Evolutionary conservation across 2,888 invertebrate genomes (phyloP), one percentile per base, ranked within the genome.

Genomic region (Eilema depressum): DNA sequence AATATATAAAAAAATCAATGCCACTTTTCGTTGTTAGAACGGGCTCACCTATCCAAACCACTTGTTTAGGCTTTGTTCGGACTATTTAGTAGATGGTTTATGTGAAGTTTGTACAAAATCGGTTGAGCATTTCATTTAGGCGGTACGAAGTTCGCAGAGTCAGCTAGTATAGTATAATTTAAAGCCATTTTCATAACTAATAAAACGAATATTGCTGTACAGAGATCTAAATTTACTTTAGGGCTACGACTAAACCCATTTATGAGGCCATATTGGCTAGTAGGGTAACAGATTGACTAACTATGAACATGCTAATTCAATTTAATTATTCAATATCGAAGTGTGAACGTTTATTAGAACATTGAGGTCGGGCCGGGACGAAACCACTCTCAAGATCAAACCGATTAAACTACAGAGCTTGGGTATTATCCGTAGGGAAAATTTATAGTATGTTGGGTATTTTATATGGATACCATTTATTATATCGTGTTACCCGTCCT

Each of bases 281-380:
- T 64, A 23, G 14, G 30, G n/a, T 7, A 56, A 28, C 28, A 53
- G 53, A 26, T 56, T 64, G 53, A 64, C 53, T 56, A 53, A 64
- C 53, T 53, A 23, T 30, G 30, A 57, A 57, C 65, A 33, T 20
- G 57, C 30, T 66, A 56, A 66, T 66, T 66, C 37, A 66, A 66
- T 57, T 33, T 57, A 33, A 57, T 57, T 66, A 37, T 33, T 33
- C 20, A 57, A 33, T 66, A 33, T 57, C n/a, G 25, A 57, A 66
- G 57, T 56, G 37, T 41, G 17, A 56, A 57, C 17, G 28, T 28
- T 64, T 64, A 64, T 56, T n/a, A 30, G 14, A 14, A 56, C 28
- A 65, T 57, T n/a, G 56, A 66, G n/a, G 30, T 66, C 17, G 30
- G 30, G 23, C 11, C 14, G 30, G 30, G 30, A 61, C n/a, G 28